phyloP scores from a whole-genome alignment of 2,888 invertebrate genomes.

The Trichacis sp. region DNA sequence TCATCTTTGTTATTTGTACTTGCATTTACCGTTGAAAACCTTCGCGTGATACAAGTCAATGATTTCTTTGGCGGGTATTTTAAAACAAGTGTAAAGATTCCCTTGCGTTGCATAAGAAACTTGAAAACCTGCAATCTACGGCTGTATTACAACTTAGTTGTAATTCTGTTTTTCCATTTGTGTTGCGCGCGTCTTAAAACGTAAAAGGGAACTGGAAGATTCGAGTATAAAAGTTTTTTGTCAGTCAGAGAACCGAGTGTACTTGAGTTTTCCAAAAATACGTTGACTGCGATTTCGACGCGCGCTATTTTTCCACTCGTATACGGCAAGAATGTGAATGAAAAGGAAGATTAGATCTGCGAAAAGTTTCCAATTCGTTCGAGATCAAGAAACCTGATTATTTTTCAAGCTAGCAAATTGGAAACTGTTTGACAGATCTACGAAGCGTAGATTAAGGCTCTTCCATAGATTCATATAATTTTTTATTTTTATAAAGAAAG shows the following conservation, averaged over 20 bases:
- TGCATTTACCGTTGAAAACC: neutral
- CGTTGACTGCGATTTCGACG: too few species aligned
- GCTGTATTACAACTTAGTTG: neutral
- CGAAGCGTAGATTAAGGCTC: constrained; percentile 37
- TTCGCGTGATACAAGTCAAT: neutral
- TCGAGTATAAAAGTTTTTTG: neutral
- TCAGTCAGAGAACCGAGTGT: too few species aligned
- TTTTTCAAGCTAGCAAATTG: constrained; percentile 25
- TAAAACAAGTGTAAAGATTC: neutral
- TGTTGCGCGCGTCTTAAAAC: too few species aligned
- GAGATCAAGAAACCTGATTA: neutral
- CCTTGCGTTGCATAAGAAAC: neutral
- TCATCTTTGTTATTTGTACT: neutral
- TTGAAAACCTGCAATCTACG: neutral
- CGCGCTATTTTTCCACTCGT: neutral
- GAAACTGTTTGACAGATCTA: constrained; percentile 32
- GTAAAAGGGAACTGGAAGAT: neutral
- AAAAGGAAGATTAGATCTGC: constrained; percentile 7
- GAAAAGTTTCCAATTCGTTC: constrained; percentile 9
- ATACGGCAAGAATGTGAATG: neutral
- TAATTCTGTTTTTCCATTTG: neutral
- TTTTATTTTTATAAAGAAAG: constrained; percentile 50
- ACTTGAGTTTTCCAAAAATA: too few species aligned
- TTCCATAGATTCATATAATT: constrained; percentile 36
- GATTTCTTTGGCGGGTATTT: neutral